Percentiles rank a stretch among this genome's conserved stretches.
Evolutionary conservation across 2,888 invertebrate genomes (phyloP).

Genomic region (Stratiomys singularior): DNA sequence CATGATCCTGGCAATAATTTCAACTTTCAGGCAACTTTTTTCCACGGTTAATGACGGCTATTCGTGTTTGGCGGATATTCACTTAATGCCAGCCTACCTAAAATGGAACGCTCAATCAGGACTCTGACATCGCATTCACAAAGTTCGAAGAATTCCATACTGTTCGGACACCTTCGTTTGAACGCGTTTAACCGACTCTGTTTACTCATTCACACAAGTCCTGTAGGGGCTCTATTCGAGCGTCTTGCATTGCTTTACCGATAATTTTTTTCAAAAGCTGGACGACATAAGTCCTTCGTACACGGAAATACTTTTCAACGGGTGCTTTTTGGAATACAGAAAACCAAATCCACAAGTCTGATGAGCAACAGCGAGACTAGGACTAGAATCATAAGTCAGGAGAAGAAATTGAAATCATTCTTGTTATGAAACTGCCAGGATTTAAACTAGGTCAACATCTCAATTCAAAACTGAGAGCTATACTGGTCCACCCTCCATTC

Average conservation of each 20-base stretch:
- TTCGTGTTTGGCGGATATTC: no score
- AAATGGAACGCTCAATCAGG: background rate
- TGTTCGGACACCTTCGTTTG: background rate
- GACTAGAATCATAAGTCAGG: background rate
- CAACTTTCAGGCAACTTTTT: no score
- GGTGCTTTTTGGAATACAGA: background rate
- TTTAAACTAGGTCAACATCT: constrained; percentile 38
- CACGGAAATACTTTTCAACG: background rate
- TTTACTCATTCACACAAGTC: background rate
- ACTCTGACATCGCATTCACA: background rate
- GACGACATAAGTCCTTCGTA: background rate
- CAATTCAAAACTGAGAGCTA: background rate
- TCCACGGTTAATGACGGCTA: no score
- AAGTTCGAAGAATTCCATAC: background rate
- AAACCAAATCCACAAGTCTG: background rate
- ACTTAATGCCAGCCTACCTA: background rate
- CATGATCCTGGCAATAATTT: no score
- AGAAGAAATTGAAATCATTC: background rate
- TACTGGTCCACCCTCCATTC: background rate
- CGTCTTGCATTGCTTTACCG: background rate
- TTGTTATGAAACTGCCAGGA: background rate
- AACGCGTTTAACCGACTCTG: background rate
- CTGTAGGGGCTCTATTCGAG: no score
- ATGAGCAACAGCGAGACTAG: background rate
- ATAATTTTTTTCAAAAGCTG: background rate